Evolutionary conservation across 2,797 vertebrate species (phyloP), one percentile per base, ranked within the genome.

Genomic region (Hydrophis major): DNA sequence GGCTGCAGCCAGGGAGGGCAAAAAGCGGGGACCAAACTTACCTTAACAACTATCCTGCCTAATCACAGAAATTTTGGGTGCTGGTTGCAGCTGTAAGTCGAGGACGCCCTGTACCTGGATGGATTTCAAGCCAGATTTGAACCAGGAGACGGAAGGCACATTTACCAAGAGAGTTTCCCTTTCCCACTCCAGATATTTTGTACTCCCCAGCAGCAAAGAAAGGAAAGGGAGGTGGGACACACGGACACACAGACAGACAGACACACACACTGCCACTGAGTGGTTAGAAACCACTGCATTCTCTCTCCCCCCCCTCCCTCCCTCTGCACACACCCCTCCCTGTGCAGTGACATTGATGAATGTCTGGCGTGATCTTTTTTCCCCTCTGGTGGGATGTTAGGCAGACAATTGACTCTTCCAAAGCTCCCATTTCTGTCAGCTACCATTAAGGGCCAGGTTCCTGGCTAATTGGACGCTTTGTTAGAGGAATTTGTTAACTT

Each of bases 381-480:
- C 3, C 93, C 93, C 96, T 95, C 96, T 93, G 69, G 78, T 86
- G 96, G 96, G 96, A 97, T 95, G 96, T 93, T 94, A 53, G 93
- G 92, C 93, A 94, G 96, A 95, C 97, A 96, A 96, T 89, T 93
- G 95, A 94, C 96, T 96, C 92, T 93, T 93, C 89, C 63, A 66
- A 78, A 95, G 96, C 95, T 96, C 95, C 95, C 96, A 94, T 95
- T 96, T 95, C 97, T 95, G 96, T 97, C 97, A 96, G 95, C 96
- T 95, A 91, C 96, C 94, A 97, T 97, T 97, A 97, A 89, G 95
- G 53, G 93, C 94, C 92, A 90, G 95, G 95, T 96, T 95, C 94
- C 89, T 6, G 92, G 93, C 94, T 97, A 97, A 97, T 97, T 97
- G 96, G 96, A 95, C 94, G 94, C 96, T 97, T 97, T 95, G 96